These are phyloP conservation scores for Trachelipus rathkii DNA, from an alignment of 1,140 invertebrate genomes.

Conservation along the genomic window DNA sequence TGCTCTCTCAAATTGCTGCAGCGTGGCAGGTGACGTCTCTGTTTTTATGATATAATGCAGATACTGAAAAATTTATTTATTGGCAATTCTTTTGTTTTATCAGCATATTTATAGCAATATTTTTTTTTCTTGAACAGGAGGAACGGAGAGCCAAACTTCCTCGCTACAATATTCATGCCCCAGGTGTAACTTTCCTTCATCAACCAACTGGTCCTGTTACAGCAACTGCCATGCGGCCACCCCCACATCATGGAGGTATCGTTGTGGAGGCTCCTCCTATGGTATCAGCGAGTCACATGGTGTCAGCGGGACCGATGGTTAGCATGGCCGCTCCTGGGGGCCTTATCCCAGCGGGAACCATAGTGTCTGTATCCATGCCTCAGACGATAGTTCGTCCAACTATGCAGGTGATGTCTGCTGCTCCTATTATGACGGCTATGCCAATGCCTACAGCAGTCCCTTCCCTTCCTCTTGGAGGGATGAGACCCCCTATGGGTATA, in stretches of 20 bases:
- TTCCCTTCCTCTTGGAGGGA: background rate
- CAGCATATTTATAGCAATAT: no score
- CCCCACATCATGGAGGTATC: background rate
- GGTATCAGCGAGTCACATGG: conserved; percentile 1
- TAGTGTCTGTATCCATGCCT: background rate
- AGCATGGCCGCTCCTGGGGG: background rate
- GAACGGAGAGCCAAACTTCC: background rate
- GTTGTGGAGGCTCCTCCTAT: background rate
- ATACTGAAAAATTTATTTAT: background rate
- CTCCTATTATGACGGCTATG: background rate
- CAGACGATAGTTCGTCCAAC: background rate
- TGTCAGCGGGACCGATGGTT: background rate
- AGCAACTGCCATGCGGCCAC: background rate
- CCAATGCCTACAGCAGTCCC: background rate
- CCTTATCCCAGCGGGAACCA: background rate
- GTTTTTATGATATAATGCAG: background rate
- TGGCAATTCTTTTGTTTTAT: no score
- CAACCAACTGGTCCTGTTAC: background rate
- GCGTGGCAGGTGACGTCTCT: conserved; percentile 8
- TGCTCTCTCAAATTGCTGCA: conserved; percentile 2
- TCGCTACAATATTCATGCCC: background rate
- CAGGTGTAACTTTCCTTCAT: background rate
- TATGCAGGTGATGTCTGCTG: background rate
- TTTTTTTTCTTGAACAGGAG: background rate
- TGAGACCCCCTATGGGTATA: background rate